Base-by-base conservation (phyloP, 1,140 invertebrate species). In the Antheraea pernyi region DNA sequence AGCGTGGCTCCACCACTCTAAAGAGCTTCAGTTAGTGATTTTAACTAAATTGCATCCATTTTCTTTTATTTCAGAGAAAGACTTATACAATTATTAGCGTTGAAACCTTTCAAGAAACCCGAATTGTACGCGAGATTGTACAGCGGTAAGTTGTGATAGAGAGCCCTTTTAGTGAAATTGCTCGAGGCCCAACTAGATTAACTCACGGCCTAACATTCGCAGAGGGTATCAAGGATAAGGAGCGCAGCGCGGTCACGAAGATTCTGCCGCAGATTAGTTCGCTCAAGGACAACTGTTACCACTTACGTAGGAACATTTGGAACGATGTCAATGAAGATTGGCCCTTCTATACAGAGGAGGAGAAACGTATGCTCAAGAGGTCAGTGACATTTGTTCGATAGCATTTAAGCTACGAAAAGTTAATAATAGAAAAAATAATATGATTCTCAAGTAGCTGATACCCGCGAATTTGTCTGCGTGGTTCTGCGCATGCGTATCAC, bases 301-400 rank as follows among this genome's bases (percentile, higher is more conserved):
- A 97, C 81, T 93, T 99, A 83, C 94, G 96, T 65, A 95, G 96
- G 79, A 95, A 96, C 80, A 93, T 97, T 72, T 99, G 97, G 97
- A 97, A 97, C 85, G 97, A 99, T 84, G 97, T 99, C 62, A 95
- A 97, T 79, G 96, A 97, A 81, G 97, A 99, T 84, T 99, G 98
- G 98, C 96, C 97, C 53, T 98, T 96, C 93, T 99, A 98, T 83
- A 95, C 96, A 39, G 97, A 98, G 72, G 95, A 97, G 80, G 98
- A 99, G 83, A 95, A 95, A 86, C 95, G 97, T 81, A 95, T 97
- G 82, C 92, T 98, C 73, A 98, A 97, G 94, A 95, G 95, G 96
- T 96, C 79, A 76, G 84, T 75, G 62, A 37, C 80, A 71, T 18
- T 46, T 58, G 30, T 61, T 58, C 22, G 22, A 30, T 30, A 30